These are phyloP conservation scores for Beris morrisii DNA, from an alignment of 2,888 invertebrate genomes.

Conservation along the genomic window DNA sequence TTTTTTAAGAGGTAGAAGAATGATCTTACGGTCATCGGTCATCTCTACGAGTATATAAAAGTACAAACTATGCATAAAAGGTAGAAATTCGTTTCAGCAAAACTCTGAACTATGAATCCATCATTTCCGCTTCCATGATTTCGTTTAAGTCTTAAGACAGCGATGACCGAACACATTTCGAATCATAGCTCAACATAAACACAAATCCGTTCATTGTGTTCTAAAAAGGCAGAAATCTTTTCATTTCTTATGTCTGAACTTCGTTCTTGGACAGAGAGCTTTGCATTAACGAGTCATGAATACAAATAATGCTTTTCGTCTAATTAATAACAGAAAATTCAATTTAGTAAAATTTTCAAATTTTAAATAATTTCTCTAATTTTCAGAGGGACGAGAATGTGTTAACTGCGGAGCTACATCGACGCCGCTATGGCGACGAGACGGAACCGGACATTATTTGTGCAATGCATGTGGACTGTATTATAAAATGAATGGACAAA, in stretches of 20 bases:
- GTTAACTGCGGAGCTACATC: constrained; percentile 99
- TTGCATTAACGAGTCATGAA: too few species aligned
- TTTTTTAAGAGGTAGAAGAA: too few species aligned
- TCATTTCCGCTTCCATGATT: constrained; percentile 57
- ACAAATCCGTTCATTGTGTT: too few species aligned
- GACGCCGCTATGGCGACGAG: constrained; percentile 93
- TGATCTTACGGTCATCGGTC: too few species aligned
- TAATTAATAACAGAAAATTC: background rate
- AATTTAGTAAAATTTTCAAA: constrained; percentile 1
- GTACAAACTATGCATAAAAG: constrained; percentile 11
- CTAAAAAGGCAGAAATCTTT: too few species aligned
- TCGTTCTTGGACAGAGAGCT: too few species aligned
- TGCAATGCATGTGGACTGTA: constrained; percentile 99
- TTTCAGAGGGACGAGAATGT: constrained; percentile 92
- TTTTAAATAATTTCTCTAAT: constrained; percentile 15
- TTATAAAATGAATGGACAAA: constrained; percentile 99
- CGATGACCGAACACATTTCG: too few species aligned
- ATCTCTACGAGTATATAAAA: too few species aligned
- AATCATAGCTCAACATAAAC: too few species aligned
- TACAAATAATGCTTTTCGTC: too few species aligned
- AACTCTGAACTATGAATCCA: constrained; percentile 48
- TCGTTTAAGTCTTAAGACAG: constrained; percentile 35
- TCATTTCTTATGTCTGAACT: too few species aligned
- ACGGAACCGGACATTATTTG: constrained; percentile 96
- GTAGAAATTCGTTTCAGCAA: constrained; percentile 33